Evolutionary conservation across 2,113 vertebrate species (phyloP).

Genomic region (Muntiacus muntjak): DNA sequence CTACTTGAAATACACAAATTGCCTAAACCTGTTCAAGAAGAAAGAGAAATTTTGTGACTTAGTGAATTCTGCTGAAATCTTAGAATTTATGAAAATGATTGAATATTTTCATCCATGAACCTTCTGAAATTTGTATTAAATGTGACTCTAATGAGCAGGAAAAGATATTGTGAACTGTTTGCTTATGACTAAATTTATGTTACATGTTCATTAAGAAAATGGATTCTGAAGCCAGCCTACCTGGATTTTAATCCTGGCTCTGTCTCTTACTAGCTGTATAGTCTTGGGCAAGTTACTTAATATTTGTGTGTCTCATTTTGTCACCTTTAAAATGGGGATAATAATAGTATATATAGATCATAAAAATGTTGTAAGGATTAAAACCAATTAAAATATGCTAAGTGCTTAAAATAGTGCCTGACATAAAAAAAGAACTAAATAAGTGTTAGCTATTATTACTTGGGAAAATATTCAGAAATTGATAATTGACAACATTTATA

Average conservation of each 20-base stretch:
- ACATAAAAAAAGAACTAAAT: neutral
- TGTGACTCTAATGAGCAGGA: neutral
- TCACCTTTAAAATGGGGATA: neutral
- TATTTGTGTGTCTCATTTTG: neutral
- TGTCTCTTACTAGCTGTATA: neutral
- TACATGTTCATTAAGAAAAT: constrained; percentile 7
- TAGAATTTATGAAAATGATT: neutral
- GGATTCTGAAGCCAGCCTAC: neutral
- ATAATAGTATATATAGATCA: neutral
- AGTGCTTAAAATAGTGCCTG: neutral
- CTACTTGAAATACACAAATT: neutral
- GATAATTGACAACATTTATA: neutral
- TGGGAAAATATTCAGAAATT: constrained; percentile 2
- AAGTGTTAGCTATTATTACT: neutral
- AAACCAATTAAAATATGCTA: constrained; percentile 23
- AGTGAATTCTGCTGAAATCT: neutral
- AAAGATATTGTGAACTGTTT: neutral
- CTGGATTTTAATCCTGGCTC: neutral
- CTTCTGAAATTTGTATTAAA: constrained; percentile 12
- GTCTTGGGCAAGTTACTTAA: neutral
- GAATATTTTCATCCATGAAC: neutral
- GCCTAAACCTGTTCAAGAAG: neutral
- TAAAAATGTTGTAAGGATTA: neutral
- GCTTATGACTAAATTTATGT: constrained; percentile 1
- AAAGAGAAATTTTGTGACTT: neutral